A percentile compares a stretch with the other conserved stretches of the same genome.
phyloP scores from a whole-genome alignment of 2,888 invertebrate species.

The Tenthredo scrophulariae region DNA sequence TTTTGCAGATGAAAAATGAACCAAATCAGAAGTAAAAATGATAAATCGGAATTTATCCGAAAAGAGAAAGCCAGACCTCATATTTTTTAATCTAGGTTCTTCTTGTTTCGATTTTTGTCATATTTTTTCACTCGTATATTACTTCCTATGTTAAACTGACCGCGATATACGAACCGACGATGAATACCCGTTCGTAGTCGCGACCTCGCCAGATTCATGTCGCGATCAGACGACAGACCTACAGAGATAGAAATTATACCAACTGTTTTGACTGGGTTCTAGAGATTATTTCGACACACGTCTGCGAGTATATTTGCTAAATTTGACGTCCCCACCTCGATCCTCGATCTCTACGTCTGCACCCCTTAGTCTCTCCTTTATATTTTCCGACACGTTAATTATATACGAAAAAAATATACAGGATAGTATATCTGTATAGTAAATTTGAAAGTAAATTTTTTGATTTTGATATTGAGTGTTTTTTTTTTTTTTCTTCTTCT shows the following conservation, averaged over 20 bases:
- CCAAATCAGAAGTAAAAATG: no score
- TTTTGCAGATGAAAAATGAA: no score
- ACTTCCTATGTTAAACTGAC: not conserved
- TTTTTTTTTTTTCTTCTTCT: no score
- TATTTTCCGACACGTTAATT: not conserved
- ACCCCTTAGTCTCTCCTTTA: not conserved
- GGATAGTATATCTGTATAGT: no score
- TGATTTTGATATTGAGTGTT: no score
- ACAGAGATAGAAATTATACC: conserved; percentile 12
- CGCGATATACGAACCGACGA: not conserved
- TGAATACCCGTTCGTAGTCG: not conserved
- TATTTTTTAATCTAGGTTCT: no score
- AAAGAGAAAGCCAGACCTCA: no score
- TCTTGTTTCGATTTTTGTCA: no score
- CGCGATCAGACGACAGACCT: not conserved
- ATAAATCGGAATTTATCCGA: no score
- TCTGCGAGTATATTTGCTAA: conserved; percentile 15
- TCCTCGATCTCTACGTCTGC: not conserved
- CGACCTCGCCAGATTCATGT: conserved; percentile 20
- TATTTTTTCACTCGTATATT: no score
- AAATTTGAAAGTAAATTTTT: no score
- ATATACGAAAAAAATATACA: not conserved
- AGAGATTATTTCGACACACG: conserved; percentile 17
- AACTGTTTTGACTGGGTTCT: conserved; percentile 26
- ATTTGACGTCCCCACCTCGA: not conserved